These are phyloP conservation scores for Balaeniceps rex DNA, from an alignment of 2,113 vertebrate genomes.

Conservation along the genomic window DNA sequence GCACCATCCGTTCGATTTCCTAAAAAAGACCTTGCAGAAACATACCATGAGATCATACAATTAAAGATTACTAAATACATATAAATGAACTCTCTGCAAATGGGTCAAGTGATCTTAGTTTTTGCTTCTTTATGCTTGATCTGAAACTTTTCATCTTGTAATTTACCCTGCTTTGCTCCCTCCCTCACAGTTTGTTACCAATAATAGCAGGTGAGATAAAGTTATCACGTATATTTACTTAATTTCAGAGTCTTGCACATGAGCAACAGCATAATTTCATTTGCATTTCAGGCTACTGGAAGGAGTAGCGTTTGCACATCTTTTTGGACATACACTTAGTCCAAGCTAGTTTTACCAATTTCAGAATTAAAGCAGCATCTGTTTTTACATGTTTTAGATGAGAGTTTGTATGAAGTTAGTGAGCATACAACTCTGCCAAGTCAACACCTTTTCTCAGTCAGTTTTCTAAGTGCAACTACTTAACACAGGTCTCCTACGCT, in stretches of 20 bases:
- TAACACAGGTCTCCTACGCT: accelerated
- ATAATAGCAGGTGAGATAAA: not conserved
- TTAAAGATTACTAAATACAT: not conserved
- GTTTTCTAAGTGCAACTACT: not conserved
- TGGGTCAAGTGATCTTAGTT: not conserved
- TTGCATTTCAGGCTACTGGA: not conserved
- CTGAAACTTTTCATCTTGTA: not conserved
- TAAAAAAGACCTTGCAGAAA: conserved; percentile 7
- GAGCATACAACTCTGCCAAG: not conserved
- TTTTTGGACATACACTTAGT: not conserved
- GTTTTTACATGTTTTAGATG: not conserved
- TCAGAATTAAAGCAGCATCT: not conserved
- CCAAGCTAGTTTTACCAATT: not conserved
- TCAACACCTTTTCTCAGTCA: not conserved
- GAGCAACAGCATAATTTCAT: not conserved
- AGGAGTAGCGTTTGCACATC: not conserved
- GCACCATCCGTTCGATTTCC: not conserved
- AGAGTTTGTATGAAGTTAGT: not conserved
- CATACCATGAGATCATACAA: not conserved
- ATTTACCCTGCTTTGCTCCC: not conserved
- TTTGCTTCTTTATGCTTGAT: not conserved
- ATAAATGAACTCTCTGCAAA: not conserved
- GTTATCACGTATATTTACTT: not conserved
- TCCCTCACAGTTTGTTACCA: not conserved
- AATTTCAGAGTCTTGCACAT: not conserved